phyloP scores from a whole-genome alignment of 2,113 vertebrate genomes.

The Notothenia rossii region DNA sequence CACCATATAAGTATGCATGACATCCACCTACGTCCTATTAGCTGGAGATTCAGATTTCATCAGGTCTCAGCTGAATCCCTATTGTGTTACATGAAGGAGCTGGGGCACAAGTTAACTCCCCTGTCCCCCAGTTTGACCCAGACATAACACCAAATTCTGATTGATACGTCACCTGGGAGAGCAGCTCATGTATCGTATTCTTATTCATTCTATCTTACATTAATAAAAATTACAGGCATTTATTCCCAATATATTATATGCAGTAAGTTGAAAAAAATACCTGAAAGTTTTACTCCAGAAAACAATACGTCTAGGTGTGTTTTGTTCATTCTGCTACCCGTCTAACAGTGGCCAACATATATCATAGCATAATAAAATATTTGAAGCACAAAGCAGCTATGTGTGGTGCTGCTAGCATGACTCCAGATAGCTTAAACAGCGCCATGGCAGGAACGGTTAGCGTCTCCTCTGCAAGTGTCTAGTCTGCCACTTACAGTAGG shows the following conservation, averaged over 20 bases:
- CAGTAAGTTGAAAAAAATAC: not conserved
- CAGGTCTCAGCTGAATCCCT: constrained; percentile 39
- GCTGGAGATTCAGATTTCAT: constrained; percentile 48
- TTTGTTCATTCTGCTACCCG: constrained; percentile 25
- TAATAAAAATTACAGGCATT: constrained; percentile 22
- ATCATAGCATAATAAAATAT: constrained; percentile 40
- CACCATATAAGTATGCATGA: not conserved
- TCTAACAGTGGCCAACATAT: constrained; percentile 35
- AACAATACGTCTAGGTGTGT: constrained; percentile 21
- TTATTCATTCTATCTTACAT: constrained; percentile 34
- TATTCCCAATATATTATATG: not conserved
- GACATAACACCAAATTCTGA: constrained; percentile 60
- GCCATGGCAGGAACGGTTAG: constrained; percentile 7
- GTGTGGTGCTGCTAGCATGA: constrained; percentile 30
- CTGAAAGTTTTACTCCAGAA: not conserved
- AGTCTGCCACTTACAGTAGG: not conserved
- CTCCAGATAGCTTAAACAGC: constrained; percentile 53
- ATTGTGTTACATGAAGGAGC: constrained; percentile 48
- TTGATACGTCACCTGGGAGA: constrained; percentile 54
- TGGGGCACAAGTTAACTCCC: constrained; percentile 20
- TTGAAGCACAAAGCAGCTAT: constrained; percentile 39
- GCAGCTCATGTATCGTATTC: constrained; percentile 19
- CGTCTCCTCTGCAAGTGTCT: not conserved
- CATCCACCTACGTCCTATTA: constrained; percentile 48
- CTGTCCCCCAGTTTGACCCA: constrained; percentile 13